Evolutionary conservation across 2,113 vertebrate species (phyloP).

Genomic region (Lampris incognitus): DNA sequence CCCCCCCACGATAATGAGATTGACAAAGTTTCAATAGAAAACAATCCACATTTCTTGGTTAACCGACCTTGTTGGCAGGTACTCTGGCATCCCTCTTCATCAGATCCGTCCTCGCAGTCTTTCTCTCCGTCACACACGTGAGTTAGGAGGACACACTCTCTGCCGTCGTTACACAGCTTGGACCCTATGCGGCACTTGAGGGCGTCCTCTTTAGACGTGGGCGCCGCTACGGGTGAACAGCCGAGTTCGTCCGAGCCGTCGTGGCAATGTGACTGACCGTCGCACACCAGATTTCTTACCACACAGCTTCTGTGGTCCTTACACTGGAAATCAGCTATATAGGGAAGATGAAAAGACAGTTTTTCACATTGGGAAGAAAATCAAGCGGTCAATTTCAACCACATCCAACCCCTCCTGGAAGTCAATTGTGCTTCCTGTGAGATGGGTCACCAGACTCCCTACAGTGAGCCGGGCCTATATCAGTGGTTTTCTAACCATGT

Average conservation of each 20-base stretch:
- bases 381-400: too few species aligned
- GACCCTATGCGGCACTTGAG: conserved; percentile 71
- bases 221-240: conserved; percentile 65
- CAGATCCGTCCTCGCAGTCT: conserved; percentile 88
- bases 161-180: conserved; percentile 73
- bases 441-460: too few species aligned
- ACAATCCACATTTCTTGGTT: neutral
- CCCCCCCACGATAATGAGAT: too few species aligned
- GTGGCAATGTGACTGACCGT: conserved; percentile 83
- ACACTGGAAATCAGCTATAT: conserved; percentile 81
- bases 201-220: neutral
- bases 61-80: conserved; percentile 60
- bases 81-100: conserved; percentile 68
- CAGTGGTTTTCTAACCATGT: too few species aligned
- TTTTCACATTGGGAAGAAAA: too few species aligned
- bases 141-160: conserved; percentile 77
- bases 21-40: too few species aligned
- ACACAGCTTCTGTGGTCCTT: conserved; percentile 77
- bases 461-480: too few species aligned
- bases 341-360: neutral
- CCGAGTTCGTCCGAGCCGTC: conserved; percentile 85
- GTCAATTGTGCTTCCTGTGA: too few species aligned
- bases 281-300: conserved; percentile 74
- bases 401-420: too few species aligned
- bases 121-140: conserved; percentile 85